phyloP scores from a whole-genome alignment of 92 coral and sea anemone genomes.

The Montipora capitata region DNA sequence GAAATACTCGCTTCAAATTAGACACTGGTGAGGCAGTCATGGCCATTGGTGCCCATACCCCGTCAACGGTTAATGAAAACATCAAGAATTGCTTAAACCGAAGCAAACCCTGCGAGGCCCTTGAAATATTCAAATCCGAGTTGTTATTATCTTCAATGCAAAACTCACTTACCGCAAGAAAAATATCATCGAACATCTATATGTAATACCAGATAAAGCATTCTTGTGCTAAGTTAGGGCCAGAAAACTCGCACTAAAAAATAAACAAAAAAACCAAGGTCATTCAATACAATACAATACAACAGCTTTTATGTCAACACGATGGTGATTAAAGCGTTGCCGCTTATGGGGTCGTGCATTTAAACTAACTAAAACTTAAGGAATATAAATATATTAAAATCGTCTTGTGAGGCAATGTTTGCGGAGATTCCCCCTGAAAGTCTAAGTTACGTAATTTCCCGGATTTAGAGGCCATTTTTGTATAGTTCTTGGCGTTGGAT shows the following conservation, averaged over 20 bases:
- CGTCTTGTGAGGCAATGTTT: too few relatives aligned
- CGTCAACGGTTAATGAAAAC: neutral
- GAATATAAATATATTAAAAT: too few relatives aligned
- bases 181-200: conserved; percentile 48
- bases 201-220: conserved; percentile 42
- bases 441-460: too few relatives aligned
- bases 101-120: neutral
- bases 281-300: too few relatives aligned
- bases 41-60: neutral
- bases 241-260: conserved; percentile 20
- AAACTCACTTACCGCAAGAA: conserved; percentile 48
- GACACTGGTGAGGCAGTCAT: conserved; percentile 27
- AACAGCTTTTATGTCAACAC: too few relatives aligned
- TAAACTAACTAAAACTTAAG: too few relatives aligned
- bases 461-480: too few relatives aligned
- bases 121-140: conserved; percentile 57
- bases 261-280: neutral
- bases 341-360: too few relatives aligned
- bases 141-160: conserved; percentile 45
- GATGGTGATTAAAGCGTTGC: too few relatives aligned
- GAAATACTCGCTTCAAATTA: neutral
- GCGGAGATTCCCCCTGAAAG: too few relatives aligned
- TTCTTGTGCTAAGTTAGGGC: conserved; percentile 42
- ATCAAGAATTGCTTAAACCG: neutral
- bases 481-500: too few relatives aligned